Evolutionary conservation across 2,113 vertebrate genomes (phyloP), one percentile per base, ranked within the genome.

Genomic region (Chelonoidis abingdonii): DNA sequence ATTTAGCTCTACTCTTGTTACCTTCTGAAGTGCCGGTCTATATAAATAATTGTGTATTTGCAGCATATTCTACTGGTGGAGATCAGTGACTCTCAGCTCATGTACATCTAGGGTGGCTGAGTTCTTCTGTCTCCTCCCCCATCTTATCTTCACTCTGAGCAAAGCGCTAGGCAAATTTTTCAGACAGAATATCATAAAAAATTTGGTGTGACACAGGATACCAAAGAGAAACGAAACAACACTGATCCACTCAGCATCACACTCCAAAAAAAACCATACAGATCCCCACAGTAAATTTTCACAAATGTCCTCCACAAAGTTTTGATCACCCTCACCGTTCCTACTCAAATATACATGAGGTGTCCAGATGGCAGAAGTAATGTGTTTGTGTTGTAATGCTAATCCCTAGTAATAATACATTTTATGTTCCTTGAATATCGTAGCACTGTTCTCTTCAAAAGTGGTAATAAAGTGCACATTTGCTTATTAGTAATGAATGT

Each of bases 401-500:
- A 65, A 62, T 56, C 53, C 92, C 83, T 57, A 3, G 83, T 24
- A 79, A 56, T 94, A 83, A 75, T 53, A 81, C 19, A 24, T 59
- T 44, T 53, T 6, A 0, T 4, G 65, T 86, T 97, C 97, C 95
- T 92, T 80, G 81, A 95, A 72, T 88, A 89, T 76, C 3, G 90
- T 35, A 84, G 86, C 56, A 2, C 10, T 38, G 84, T 82, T 93
- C 94, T 82, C 16, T 89, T 93, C 95, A 89, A 11, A 88, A 93
- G 93, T 92, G 90, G 91, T 96, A 92, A 98, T 97, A 93, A 98
- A 97, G 84, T 84, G 91, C 41, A 12, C 95, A 52, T 92, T 96
- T 78, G 56, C 97, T 97, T 97, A 97, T 97, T 96, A 92, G 96
- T 81, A 94, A 93, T 97, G 97, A 97, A 97, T 95, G 97, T 97